phyloP scores from a whole-genome alignment of 2,888 invertebrate species.

The Pocota personata region DNA sequence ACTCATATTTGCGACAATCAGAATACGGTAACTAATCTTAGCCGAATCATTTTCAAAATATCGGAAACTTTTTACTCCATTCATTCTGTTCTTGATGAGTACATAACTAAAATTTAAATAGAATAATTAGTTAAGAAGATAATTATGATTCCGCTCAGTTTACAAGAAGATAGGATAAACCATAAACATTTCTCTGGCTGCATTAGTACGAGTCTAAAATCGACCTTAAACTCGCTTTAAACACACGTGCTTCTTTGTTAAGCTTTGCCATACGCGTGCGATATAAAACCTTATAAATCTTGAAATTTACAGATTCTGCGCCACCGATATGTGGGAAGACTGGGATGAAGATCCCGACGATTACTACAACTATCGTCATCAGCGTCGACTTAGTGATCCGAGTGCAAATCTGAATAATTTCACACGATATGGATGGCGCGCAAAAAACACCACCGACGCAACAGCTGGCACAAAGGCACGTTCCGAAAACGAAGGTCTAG shows the following conservation, averaged over 20 bases:
- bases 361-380: conserved; percentile 91
- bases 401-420: conserved; percentile 94
- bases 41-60: too few relatives aligned
- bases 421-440: conserved; percentile 91
- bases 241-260: background rate
- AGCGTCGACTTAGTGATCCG: conserved; percentile 93
- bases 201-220: too few relatives aligned
- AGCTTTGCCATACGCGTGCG: background rate
- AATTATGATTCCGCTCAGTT: too few relatives aligned
- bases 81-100: too few relatives aligned
- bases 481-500: conserved; percentile 96
- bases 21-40: too few relatives aligned
- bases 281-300: background rate
- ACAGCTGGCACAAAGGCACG: conserved; percentile 90
- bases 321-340: conserved; percentile 95
- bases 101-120: too few relatives aligned
- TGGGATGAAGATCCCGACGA: conserved; percentile 95
- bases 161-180: too few relatives aligned
- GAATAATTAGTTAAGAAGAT: too few relatives aligned
- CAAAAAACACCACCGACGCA: conserved; percentile 84
- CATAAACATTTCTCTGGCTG: background rate
- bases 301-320: conserved; percentile 84
- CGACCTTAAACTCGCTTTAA: too few relatives aligned
- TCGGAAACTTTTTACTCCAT: too few relatives aligned
- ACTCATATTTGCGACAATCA: too few relatives aligned